Evolutionary conservation across 2,113 vertebrate genomes (phyloP).

Genomic region (Trogon surrucura): DNA sequence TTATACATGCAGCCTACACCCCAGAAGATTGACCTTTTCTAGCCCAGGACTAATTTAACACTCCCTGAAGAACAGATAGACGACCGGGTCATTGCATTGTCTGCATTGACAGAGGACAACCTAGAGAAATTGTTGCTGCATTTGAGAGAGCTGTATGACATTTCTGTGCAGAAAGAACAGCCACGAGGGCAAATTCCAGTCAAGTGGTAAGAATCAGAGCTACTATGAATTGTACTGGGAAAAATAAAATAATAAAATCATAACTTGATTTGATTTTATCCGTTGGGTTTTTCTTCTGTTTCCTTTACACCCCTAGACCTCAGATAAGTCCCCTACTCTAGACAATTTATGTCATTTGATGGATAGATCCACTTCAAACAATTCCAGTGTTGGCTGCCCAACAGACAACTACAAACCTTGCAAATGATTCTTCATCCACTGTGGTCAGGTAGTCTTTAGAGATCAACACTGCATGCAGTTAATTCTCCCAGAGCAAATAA

Average conservation of each 20-base stretch:
- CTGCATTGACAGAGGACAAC: constrained; percentile 81
- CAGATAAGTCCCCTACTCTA: not conserved
- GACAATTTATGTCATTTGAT: not conserved
- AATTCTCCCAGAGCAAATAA: not conserved
- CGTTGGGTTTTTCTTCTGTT: not conserved
- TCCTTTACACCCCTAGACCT: not conserved
- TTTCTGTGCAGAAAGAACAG: constrained; percentile 18
- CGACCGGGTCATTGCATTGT: constrained; percentile 76
- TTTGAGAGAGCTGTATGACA: constrained; percentile 76
- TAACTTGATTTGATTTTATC: not conserved
- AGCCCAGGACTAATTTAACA: constrained; percentile 71
- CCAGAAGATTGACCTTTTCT: constrained; percentile 72
- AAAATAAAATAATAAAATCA: not conserved
- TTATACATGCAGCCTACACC: not conserved
- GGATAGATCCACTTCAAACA: not conserved
- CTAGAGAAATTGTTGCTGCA: constrained; percentile 82
- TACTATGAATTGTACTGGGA: not conserved
- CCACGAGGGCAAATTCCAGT: not conserved
- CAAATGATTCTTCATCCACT: not conserved
- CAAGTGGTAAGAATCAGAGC: constrained; percentile 2
- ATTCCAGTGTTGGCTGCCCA: not conserved
- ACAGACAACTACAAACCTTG: not conserved
- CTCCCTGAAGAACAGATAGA: constrained; percentile 64
- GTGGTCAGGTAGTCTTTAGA: not conserved
- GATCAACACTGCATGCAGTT: not conserved